phyloP scores from a whole-genome alignment of 2,888 invertebrate genomes.

The Calameuta filiformis region DNA sequence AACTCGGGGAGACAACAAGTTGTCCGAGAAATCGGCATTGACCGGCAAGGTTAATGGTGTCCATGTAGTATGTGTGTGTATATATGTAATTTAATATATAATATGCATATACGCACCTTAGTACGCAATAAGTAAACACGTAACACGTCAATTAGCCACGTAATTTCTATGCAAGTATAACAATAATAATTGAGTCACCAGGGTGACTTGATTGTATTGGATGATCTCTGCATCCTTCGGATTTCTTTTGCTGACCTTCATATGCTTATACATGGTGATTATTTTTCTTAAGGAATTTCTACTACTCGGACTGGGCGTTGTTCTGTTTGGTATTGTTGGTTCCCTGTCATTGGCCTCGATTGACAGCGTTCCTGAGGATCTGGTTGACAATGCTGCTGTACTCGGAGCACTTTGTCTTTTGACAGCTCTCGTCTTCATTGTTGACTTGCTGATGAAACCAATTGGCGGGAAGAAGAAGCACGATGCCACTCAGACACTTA shows the following conservation, averaged over 20 bases:
- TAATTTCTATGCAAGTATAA: conserved; percentile 24
- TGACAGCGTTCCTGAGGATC: conserved; percentile 75
- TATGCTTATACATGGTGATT: conserved; percentile 4
- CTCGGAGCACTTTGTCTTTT: conserved; percentile 76
- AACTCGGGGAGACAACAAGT: conserved; percentile 38
- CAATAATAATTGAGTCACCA: conserved; percentile 32
- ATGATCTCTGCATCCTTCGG: neutral
- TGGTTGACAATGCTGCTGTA: conserved; percentile 79
- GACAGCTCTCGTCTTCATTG: conserved; percentile 76
- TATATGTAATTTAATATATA: neutral
- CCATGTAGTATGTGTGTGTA: neutral
- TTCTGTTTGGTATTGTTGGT: conserved; percentile 77
- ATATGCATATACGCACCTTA: neutral
- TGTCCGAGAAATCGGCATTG: conserved; percentile 50
- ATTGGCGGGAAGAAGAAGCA: conserved; percentile 44
- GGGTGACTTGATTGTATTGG: neutral
- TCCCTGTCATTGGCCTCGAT: conserved; percentile 77
- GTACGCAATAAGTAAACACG: neutral
- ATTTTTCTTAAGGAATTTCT: conserved; percentile 71
- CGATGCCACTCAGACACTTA: conserved; percentile 41
- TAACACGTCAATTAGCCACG: conserved; percentile 26
- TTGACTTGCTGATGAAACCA: conserved; percentile 69
- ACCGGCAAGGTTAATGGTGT: conserved; percentile 45
- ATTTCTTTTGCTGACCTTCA: neutral
- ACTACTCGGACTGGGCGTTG: conserved; percentile 76